phyloP scores from a whole-genome alignment of 2,113 vertebrate genomes.

The Craseonycteris thonglongyai region DNA sequence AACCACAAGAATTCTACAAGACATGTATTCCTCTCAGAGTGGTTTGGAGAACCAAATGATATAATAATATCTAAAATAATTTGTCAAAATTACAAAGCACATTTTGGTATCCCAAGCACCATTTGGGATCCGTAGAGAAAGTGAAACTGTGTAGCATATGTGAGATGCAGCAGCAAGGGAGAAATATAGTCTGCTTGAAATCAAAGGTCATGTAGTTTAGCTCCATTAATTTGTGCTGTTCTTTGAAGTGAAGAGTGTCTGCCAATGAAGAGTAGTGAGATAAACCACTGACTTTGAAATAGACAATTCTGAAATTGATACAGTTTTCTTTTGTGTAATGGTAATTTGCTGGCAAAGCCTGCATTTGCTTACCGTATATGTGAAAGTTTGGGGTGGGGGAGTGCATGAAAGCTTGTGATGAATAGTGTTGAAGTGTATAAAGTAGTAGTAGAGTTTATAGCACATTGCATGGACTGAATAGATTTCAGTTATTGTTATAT shows the following conservation, averaged over 20 bases:
- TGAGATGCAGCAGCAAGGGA: background rate
- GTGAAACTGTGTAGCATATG: background rate
- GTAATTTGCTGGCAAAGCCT: background rate
- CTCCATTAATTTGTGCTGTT: background rate
- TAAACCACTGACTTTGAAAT: background rate
- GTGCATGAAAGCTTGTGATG: background rate
- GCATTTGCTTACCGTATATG: background rate
- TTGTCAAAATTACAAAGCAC: background rate
- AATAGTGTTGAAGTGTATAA: background rate
- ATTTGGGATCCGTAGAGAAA: background rate
- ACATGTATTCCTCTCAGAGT: background rate
- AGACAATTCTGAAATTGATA: background rate
- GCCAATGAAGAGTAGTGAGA: background rate
- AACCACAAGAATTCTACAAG: background rate
- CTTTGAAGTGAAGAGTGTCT: background rate
- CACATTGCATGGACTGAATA: background rate
- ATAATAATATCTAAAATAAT: background rate
- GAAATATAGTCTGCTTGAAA: background rate
- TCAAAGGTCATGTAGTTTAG: background rate
- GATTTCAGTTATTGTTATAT: background rate
- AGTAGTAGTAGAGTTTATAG: background rate
- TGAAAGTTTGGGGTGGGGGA: background rate
- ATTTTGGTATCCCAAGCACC: background rate
- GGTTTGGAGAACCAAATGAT: background rate
- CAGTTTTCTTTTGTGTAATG: background rate